Evolutionary conservation across 2,888 invertebrate species (phyloP).

Genomic region (Alloplasta piceator): DNA sequence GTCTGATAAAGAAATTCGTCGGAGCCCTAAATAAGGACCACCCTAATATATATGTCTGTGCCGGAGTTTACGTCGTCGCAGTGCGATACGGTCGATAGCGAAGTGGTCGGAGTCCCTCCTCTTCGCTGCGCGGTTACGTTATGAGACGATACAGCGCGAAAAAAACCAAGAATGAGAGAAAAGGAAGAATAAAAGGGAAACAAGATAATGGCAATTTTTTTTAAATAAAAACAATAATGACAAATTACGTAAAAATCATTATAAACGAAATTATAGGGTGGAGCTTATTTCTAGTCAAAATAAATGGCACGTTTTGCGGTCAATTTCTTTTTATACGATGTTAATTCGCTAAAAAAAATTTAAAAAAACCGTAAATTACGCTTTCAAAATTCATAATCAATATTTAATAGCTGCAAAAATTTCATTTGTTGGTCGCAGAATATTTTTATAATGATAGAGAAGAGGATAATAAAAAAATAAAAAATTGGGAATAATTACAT

Average conservation of each 20-base stretch:
- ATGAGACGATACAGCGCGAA: constrained; percentile 35
- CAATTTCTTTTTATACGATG: background rate
- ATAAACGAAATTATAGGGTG: background rate
- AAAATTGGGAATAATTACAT: too few species aligned
- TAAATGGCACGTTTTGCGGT: background rate
- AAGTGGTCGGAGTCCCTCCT: constrained; percentile 55
- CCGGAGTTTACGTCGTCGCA: constrained; percentile 72
- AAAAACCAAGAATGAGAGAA: constrained; percentile 15
- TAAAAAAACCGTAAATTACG: background rate
- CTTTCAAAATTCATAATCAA: background rate
- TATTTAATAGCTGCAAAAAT: background rate
- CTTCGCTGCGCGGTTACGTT: constrained; percentile 48
- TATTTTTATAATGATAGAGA: background rate
- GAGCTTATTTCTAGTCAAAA: background rate
- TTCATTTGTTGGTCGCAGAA: too few species aligned
- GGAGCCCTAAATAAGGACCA: too few species aligned
- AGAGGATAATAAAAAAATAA: background rate
- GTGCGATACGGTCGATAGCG: constrained; percentile 77
- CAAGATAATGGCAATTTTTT: background rate
- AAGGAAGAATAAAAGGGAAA: constrained; percentile 2
- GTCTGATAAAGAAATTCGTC: too few species aligned
- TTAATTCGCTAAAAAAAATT: background rate
- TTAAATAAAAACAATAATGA: background rate
- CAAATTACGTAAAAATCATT: constrained; percentile 4
- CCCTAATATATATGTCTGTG: constrained; percentile 55